Base-by-base conservation (phyloP, 2,797 vertebrate species). In the Jordanella pulchra region DNA sequence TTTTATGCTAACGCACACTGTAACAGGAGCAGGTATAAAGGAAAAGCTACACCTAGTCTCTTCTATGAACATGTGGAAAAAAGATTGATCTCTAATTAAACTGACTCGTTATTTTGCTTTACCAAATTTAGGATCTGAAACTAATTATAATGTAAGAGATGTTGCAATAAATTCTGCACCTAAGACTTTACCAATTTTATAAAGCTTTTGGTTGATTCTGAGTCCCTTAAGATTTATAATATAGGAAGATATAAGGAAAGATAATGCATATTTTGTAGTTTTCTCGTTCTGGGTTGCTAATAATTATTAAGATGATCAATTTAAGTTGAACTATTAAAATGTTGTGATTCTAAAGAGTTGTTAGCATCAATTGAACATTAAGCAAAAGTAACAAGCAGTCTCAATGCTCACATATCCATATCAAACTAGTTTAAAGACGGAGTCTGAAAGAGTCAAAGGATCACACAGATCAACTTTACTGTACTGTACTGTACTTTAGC, bases 1-100 rank as follows among this genome's bases (percentile, higher is more conserved):
- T 47, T 72, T 10, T 61, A 3, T 23, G 54, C 28, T 73, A 54
- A 75, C 21, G 72, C 27, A 80, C 14, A 65, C 21, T 13, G 44
- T 0, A 25, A 76, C 11, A 35, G 54, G 12, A 28, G 23, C 7
- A 67, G 39, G 11, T 27, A 39, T 5, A 35, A 51, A 55, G 35
- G 7, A 65, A 61, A 45, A 66, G 39, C 3, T n/a, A 51, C 0
- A 0, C n/a, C 7, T 3, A 18, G 12, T 21, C 15, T 65, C 23
- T 27, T 32, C 17, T 32, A 4, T 66, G 30, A 77, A 47, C 51
- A 14, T 60, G 0, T 48, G 60, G n/a, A 12, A 45, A 7, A 63
- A 54, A 17, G 4, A 64, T 28, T 28, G 1, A 55, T 35, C 60
- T 23, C 18, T 45, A 47, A 51, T 45, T 32, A 14, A 61, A 25